phyloP scores from a whole-genome alignment of 2,888 invertebrate genomes.

The Erebia epiphron region DNA sequence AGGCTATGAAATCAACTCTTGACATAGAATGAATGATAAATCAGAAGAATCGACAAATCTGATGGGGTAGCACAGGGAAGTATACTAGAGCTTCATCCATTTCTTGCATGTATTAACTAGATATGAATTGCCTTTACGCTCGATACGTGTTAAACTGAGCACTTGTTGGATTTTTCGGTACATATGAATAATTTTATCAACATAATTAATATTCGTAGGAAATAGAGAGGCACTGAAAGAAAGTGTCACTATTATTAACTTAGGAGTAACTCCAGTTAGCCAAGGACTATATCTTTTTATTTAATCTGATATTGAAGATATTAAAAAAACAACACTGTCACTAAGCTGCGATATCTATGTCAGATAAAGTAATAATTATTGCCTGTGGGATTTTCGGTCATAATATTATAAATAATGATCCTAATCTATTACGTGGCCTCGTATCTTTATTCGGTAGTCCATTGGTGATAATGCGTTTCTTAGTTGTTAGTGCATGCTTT shows the following conservation, averaged over 20 bases:
- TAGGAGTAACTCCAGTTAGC: neutral
- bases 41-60: neutral
- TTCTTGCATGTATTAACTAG: too few species aligned
- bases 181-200: too few species aligned
- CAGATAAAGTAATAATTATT: slow-evolving; percentile 10
- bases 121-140: too few species aligned
- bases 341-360: neutral
- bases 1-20: too few species aligned
- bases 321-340: neutral
- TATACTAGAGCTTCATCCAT: neutral
- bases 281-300: slow-evolving; percentile 3
- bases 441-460: slow-evolving; percentile 1
- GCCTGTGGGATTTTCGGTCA: neutral
- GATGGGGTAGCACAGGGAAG: neutral
- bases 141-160: too few species aligned
- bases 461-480: neutral
- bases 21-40: neutral
- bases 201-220: neutral
- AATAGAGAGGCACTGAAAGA: neutral
- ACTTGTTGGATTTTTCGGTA: too few species aligned
- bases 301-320: neutral
- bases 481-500: neutral
- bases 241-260: neutral
- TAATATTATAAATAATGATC: neutral
- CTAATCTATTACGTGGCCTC: neutral